phyloP scores from a whole-genome alignment of 2,797 vertebrate genomes.

The Alcedo quadribrachys region DNA sequence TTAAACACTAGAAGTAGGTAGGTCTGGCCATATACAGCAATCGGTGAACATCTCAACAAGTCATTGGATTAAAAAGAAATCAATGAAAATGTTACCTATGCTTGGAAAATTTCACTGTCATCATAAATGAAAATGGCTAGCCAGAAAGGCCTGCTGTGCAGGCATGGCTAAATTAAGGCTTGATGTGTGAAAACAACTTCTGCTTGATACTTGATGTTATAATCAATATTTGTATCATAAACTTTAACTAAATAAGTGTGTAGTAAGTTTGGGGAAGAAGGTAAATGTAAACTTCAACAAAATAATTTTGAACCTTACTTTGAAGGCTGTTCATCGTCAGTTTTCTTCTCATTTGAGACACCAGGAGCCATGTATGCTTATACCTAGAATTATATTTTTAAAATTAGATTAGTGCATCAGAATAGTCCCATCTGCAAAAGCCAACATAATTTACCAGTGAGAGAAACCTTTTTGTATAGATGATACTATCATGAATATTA shows the following conservation, averaged over 20 bases:
- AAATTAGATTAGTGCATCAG: background rate
- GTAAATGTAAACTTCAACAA: background rate
- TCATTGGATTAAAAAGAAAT: background rate
- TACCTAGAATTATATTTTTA: background rate
- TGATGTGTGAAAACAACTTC: background rate
- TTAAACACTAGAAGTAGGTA: background rate
- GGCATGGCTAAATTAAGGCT: background rate
- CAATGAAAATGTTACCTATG: background rate
- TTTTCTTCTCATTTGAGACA: conserved; percentile 36
- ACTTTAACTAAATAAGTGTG: background rate
- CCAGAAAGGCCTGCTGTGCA: background rate
- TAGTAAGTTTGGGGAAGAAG: background rate
- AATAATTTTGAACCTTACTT: conserved; percentile 63
- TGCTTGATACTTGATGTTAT: background rate
- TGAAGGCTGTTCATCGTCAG: conserved; percentile 6
- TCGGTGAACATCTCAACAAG: background rate
- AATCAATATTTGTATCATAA: background rate
- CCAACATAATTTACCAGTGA: background rate
- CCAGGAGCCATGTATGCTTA: conserved; percentile 57
- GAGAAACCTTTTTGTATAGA: background rate
- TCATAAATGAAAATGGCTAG: background rate
- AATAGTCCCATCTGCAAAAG: background rate
- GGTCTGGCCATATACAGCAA: background rate
- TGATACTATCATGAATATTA: background rate
- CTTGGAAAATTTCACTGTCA: background rate